These are phyloP conservation scores for Calcarius lapponicus DNA, from an alignment of 2,797 vertebrate species.

Conservation along the genomic window DNA sequence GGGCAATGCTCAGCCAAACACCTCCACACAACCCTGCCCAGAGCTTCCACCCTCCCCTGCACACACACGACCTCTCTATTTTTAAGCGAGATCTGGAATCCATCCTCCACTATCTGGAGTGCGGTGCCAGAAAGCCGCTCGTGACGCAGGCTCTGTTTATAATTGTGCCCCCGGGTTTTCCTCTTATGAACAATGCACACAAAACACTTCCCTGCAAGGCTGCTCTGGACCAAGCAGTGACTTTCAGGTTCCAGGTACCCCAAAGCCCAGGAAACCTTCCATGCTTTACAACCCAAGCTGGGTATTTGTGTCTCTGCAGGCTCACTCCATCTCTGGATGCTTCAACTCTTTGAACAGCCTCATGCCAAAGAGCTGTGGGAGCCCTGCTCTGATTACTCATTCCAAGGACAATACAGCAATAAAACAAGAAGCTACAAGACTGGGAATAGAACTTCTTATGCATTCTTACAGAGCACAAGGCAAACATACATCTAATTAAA, in stretches of 20 bases:
- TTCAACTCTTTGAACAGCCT: background rate
- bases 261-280: background rate
- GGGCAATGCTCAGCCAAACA: background rate
- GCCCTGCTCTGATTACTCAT: background rate
- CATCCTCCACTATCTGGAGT: slow-evolving; percentile 6
- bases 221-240: background rate
- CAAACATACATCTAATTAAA: background rate
- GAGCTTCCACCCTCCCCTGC: background rate
- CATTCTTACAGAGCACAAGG: background rate
- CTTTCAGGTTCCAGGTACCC: background rate
- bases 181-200: slow-evolving; percentile 36
- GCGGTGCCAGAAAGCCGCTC: background rate
- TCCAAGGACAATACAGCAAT: slow-evolving; percentile 37
- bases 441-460: background rate
- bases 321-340: background rate
- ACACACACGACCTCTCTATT: slow-evolving; percentile 23
- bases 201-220: slow-evolving; percentile 8
- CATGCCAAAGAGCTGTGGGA: background rate
- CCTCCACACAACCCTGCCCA: background rate
- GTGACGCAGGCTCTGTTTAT: slow-evolving; percentile 44
- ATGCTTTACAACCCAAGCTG: background rate
- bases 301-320: accelerated
- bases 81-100: slow-evolving; percentile 39
- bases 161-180: slow-evolving; percentile 43
- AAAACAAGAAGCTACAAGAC: slow-evolving; percentile 11